phyloP scores from a whole-genome alignment of 1,140 invertebrate genomes.

The Zaprionus vittiger region DNA sequence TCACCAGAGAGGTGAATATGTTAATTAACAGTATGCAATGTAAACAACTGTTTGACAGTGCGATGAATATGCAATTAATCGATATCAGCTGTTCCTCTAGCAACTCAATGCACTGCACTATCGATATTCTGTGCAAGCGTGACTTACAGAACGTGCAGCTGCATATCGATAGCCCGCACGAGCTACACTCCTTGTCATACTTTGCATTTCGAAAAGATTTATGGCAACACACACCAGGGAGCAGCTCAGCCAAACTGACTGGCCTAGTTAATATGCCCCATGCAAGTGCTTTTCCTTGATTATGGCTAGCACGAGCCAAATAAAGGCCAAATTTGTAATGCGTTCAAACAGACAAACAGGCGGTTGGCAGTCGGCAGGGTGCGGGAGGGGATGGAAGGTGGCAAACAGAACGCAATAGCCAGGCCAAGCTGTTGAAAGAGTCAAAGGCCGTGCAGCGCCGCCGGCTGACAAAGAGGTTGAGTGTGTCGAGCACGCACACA shows the following conservation, averaged over 20 bases:
- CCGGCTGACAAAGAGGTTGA: neutral
- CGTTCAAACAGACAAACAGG: slow-evolving; percentile 47
- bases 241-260: neutral
- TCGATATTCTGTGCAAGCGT: neutral
- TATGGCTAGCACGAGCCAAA: slow-evolving; percentile 44
- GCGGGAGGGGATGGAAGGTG: neutral
- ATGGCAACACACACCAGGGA: neutral
- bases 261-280: slow-evolving; percentile 26
- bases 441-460: slow-evolving; percentile 17
- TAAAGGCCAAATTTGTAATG: slow-evolving; percentile 51
- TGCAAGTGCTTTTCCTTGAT: slow-evolving; percentile 35
- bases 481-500: neutral
- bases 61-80: neutral
- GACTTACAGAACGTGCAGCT: neutral
- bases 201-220: too few relatives aligned
- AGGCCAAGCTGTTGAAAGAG: slow-evolving; percentile 22
- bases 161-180: neutral
- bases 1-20: too few relatives aligned
- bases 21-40: neutral
- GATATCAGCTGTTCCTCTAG: neutral
- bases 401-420: slow-evolving; percentile 22
- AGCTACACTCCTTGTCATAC: too few relatives aligned
- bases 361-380: neutral
- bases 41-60: neutral
- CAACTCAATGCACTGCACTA: neutral